Evolutionary conservation across 2,113 vertebrate species (phyloP), one percentile per base, ranked within the genome.

Genomic region (Oreochromis niloticus): DNA sequence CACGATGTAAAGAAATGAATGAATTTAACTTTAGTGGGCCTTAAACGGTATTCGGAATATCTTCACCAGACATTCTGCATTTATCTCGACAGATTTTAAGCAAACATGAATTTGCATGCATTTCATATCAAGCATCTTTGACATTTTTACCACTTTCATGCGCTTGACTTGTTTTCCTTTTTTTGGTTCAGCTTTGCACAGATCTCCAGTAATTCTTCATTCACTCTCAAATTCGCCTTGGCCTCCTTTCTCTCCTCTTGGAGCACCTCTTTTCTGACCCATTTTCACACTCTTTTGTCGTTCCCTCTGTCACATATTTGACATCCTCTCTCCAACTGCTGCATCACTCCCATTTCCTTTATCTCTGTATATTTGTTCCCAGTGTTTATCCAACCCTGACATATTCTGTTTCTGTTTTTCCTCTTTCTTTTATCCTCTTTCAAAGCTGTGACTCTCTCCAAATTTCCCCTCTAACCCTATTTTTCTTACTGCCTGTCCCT

Each of bases 71-170:
- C 54, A 17, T 59, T 75, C 43, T 80, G 36, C 80, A 84, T 93
- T 80, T 79, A 86, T 89, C 81, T 61, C n/a, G 19, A 73, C 73
- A 82, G 87, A 87, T 79, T 90, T 91, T 84, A 91, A 88, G 63
- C 30, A 56, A 91, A 90, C n/a, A 11, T 43, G n/a, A 66, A 83
- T 88, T 55, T 85, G 81, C 79, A 82, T 4, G 16, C 14, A 85
- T 86, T 75, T 86, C 71, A 87, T 87, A 81, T 90, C 63, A 71
- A 86, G 6, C 43, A 84, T 56, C 55, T 81, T 57, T 85, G 84
- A 92, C 71, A 80, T 88, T 86, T 66, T 90, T 71, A 83, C 87
- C 59, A 78, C 71, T 85, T 71, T 75, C 54, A 87, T 34, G 30
- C 17, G 54, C 84, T 85, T 30, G 79, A 57, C 61, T 75, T 63